Conservation (phyloP, 2,113 vertebrate genomes). For the Phalacrocorax aristotelis region DNA sequence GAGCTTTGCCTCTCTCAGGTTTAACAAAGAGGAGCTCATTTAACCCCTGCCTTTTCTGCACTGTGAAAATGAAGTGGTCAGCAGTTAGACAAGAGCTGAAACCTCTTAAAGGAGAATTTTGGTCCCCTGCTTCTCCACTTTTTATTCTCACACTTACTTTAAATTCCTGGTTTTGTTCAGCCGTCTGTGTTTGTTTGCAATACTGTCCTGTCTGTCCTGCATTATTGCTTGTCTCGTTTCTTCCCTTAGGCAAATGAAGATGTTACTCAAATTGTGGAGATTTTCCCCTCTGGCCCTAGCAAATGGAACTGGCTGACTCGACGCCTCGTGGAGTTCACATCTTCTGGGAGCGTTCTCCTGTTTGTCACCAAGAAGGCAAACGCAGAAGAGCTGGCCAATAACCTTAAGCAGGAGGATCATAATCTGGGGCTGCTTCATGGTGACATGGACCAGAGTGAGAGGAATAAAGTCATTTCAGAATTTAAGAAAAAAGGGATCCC, state of each 20-base stretch:
- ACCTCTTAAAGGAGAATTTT: background rate
- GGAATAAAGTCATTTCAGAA: constrained; percentile 97
- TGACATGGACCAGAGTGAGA: constrained; percentile 99
- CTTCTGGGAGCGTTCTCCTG: constrained; percentile 91
- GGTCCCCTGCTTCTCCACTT: background rate
- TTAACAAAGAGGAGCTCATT: background rate
- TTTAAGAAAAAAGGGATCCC: constrained; percentile 96
- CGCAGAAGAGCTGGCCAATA: constrained; percentile 91
- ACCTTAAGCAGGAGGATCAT: constrained; percentile 92
- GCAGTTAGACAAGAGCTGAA: background rate
- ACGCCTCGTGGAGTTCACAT: constrained; percentile 94
- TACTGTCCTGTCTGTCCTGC: background rate
- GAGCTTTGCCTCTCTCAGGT: background rate
- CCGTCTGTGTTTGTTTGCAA: background rate
- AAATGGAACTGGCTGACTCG: constrained; percentile 96
- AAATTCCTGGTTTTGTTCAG: background rate
- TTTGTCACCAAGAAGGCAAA: constrained; percentile 98
- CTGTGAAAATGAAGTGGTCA: background rate
- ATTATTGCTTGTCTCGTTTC: background rate
- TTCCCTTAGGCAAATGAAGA: constrained; percentile 93
- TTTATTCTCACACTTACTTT: background rate
- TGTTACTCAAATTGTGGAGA: constrained; percentile 94
- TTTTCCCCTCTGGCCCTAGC: constrained; percentile 83
- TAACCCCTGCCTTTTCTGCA: background rate
- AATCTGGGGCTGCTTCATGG: constrained; percentile 93